phyloP scores from a whole-genome alignment of 1,140 invertebrate species.

The Marisa cornuarietis region DNA sequence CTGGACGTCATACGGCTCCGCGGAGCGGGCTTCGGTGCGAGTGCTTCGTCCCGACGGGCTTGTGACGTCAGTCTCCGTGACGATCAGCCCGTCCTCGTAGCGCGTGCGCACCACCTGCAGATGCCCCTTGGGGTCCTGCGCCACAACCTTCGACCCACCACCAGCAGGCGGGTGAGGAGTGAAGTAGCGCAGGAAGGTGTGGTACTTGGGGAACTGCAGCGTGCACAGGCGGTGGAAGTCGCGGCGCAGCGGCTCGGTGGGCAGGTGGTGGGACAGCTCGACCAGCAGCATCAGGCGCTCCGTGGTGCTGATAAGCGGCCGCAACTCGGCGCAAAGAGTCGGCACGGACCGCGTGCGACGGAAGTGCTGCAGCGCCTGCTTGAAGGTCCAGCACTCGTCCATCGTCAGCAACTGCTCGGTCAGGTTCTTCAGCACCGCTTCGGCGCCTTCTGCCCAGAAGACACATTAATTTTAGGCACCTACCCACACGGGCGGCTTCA shows the following conservation, averaged over 20 bases:
- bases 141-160: slow-evolving; percentile 42
- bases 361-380: slow-evolving; percentile 53
- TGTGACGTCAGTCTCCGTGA: no score
- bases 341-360: slow-evolving; percentile 47
- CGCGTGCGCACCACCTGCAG: slow-evolving; percentile 47
- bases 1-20: no score
- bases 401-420: slow-evolving; percentile 48
- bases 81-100: slow-evolving; percentile 30
- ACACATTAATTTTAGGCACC: no score
- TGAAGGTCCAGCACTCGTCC: slow-evolving; percentile 48
- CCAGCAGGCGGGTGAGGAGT: slow-evolving; percentile 38
- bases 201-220: slow-evolving; percentile 53
- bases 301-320: slow-evolving; percentile 49
- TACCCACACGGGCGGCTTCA: no score
- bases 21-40: no score
- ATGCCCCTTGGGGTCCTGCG: slow-evolving; percentile 49
- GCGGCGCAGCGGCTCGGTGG: slow-evolving; percentile 39
- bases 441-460: slow-evolving; percentile 4
- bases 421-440: slow-evolving; percentile 48
- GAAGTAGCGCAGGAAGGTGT: slow-evolving; percentile 40
- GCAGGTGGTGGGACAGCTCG: slow-evolving; percentile 51
- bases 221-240: slow-evolving; percentile 56
- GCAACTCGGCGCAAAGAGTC: slow-evolving; percentile 48
- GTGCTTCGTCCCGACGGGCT: no score
- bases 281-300: slow-evolving; percentile 54